Conservation (phyloP, 2,113 vertebrate species). For the Otolemur garnettii region DNA sequence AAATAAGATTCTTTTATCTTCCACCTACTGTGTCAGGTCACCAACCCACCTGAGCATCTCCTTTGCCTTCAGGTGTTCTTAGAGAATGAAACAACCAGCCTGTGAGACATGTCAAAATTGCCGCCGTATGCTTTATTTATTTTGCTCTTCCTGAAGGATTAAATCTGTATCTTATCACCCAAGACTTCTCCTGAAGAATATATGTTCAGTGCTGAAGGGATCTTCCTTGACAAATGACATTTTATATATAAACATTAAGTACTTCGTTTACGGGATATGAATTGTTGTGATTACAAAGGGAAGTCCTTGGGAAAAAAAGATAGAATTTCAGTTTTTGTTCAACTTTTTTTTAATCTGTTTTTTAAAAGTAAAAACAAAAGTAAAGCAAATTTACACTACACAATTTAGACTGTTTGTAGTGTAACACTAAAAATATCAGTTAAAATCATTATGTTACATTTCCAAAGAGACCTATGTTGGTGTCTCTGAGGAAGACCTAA, state of each 20-base stretch:
- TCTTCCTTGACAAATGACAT: neutral
- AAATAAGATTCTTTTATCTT: neutral
- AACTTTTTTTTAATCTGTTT: neutral
- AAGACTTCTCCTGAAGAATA: neutral
- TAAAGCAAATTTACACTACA: neutral
- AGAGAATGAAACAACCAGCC: neutral
- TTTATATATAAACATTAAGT: neutral
- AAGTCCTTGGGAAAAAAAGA: neutral
- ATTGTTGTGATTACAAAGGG: neutral
- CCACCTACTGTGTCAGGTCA: neutral
- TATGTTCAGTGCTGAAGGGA: neutral
- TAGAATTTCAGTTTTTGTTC: neutral
- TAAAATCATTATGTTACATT: neutral
- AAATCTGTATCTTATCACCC: neutral
- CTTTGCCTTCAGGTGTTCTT: neutral
- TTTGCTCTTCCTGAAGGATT: neutral
- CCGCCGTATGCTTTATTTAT: neutral
- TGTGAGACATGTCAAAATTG: neutral
- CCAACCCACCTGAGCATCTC: neutral
- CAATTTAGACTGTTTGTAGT: neutral
- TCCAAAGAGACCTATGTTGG: neutral
- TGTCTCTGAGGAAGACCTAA: neutral
- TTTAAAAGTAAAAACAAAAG: neutral
- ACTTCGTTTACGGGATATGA: neutral
- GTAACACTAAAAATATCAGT: neutral